phyloP scores from a whole-genome alignment of 2,888 invertebrate genomes.

The Dynastes hyllus region DNA sequence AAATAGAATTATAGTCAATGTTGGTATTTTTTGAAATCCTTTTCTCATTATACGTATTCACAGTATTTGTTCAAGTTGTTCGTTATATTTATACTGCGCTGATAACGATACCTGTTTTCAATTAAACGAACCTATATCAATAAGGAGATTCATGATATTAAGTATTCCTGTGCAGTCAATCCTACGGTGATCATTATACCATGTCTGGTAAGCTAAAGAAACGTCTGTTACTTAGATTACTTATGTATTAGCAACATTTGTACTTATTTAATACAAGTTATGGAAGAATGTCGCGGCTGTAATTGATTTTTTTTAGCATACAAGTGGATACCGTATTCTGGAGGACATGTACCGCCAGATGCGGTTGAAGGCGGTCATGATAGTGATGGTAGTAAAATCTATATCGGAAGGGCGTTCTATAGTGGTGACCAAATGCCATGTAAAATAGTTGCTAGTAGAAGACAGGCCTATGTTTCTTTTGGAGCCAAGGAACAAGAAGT shows the following conservation, averaged over 20 bases:
- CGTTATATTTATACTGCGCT: background rate
- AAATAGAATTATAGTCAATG: too few relatives aligned
- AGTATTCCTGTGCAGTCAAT: too few relatives aligned
- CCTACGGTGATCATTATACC: too few relatives aligned
- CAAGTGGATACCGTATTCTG: conserved; percentile 30
- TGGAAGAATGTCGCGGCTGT: too few relatives aligned
- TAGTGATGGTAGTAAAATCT: conserved; percentile 54
- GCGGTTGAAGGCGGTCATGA: conserved; percentile 55
- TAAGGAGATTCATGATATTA: too few relatives aligned
- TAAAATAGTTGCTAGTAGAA: conserved; percentile 56
- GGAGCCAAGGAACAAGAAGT: conserved; percentile 54
- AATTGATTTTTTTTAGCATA: conserved; percentile 25
- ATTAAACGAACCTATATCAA: background rate
- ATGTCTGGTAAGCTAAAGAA: too few relatives aligned
- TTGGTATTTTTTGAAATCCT: too few relatives aligned
- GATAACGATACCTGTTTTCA: background rate
- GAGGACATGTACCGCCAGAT: conserved; percentile 37
- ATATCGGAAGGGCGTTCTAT: conserved; percentile 52
- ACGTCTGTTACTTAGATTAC: too few relatives aligned
- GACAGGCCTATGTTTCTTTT: conserved; percentile 55
- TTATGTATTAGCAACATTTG: too few relatives aligned
- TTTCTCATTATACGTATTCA: too few relatives aligned
- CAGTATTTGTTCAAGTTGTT: background rate
- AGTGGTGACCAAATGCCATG: conserved; percentile 53
- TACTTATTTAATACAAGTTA: too few relatives aligned